Base-by-base conservation (phyloP, 2,888 invertebrate genomes). In the Yponomeuta plumbellus region DNA sequence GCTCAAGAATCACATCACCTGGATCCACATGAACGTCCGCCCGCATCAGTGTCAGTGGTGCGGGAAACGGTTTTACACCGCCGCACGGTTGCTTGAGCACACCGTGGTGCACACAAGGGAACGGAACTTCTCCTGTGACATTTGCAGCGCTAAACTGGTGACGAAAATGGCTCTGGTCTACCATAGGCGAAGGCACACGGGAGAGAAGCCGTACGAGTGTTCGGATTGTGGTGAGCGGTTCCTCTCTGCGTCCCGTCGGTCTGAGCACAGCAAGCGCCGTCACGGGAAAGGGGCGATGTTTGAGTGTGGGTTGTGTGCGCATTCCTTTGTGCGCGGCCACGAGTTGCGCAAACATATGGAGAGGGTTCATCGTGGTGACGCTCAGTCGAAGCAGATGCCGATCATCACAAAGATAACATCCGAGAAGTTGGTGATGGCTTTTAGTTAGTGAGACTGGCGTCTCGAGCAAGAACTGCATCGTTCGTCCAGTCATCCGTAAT, bases 1-100 rank as follows among this genome's bases (percentile, higher is more conserved):
- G 66, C 71, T 91, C 1, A 84, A 89, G 70, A 90, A 90, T 65
- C 91, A 91, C 64, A 89, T 90, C n/a, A 72, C 86, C 0, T 90
- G 89, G 91, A 89, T 89, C 66, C 93, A 86, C 64, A 87, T 83
- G 90, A 87, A 83, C 71, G 85, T 83, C 11, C 78, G 84, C 67
- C 92, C 87, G 0, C 90, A 90, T 70, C 85, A 91, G 69, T 93
- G 93, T 69, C 84, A 86, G 26, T 86, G 87, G 80, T 93, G 93
- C 68, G 84, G 85, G 0, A 92, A 91, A 57, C 78, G 90, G 69
- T 93, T 92, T 68, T 92, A 89, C 68, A 91, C 92, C 0, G 83
- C 90, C 4, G 87, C 89, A 0, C 80, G 92, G 23, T 72, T 93
- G 67, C 88, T 89, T 0, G 92, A 92, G 68, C 93, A 93, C 66